These are phyloP conservation scores for Serranus cabrilla DNA, from an alignment of 2,797 vertebrate species.

Conservation along the genomic window DNA sequence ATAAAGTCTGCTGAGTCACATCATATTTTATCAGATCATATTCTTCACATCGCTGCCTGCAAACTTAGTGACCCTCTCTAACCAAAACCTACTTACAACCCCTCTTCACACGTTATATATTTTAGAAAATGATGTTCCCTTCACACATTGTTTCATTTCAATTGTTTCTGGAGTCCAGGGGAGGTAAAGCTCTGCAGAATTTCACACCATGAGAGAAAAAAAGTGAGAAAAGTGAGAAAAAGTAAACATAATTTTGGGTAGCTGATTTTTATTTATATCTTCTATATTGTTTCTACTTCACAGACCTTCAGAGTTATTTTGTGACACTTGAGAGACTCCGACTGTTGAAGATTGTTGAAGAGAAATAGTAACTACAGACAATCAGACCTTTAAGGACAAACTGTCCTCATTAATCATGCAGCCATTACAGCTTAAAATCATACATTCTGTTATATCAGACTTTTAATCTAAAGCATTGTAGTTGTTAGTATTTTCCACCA, in stretches of 20 bases:
- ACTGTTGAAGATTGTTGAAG: too few species aligned
- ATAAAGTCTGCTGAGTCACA: conserved; percentile 26
- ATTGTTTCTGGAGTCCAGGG: background rate
- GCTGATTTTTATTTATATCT: background rate
- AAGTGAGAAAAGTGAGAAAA: background rate
- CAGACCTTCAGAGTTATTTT: background rate
- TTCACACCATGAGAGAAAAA: conserved; percentile 21
- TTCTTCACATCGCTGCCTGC: background rate
- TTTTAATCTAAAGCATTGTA: too few species aligned
- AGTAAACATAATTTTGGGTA: background rate
- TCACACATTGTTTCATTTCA: conserved; percentile 14
- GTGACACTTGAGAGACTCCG: background rate
- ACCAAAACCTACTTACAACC: background rate
- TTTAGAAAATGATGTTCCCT: background rate
- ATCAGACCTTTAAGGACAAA: too few species aligned
- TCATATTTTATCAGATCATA: conserved; percentile 14
- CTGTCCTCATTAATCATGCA: too few species aligned
- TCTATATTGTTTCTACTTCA: background rate
- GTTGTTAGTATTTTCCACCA: too few species aligned
- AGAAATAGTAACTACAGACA: too few species aligned
- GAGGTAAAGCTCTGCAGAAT: conserved; percentile 6
- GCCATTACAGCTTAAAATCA: too few species aligned
- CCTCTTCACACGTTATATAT: conserved; percentile 2
- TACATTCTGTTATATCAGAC: too few species aligned
- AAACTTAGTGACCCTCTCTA: background rate